A percentile compares a stretch with the other conserved stretches of the same genome.
Evolutionary conservation across 2,113 vertebrate species (phyloP).

Genomic region (Phyllostomus hastatus): DNA sequence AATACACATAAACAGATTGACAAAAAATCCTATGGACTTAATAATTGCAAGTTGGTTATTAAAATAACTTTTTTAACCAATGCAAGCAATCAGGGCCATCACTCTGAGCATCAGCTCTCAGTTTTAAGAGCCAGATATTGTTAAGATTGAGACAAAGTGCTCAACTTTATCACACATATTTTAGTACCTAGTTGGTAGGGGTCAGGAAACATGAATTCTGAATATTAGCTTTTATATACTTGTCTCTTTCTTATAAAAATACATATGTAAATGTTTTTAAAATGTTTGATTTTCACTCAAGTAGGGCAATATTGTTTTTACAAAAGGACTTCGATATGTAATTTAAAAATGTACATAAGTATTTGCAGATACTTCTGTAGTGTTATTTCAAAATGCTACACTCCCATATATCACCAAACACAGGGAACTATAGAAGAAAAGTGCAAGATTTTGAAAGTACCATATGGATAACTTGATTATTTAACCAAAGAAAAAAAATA

Average conservation of each 20-base stretch:
- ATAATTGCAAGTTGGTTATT: not conserved
- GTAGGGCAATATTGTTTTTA: not conserved
- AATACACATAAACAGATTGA: not conserved
- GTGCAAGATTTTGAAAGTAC: not conserved
- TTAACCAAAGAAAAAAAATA: not conserved
- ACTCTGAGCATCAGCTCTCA: not conserved
- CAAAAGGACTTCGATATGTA: not conserved
- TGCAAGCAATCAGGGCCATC: not conserved
- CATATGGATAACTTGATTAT: not conserved
- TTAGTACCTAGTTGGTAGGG: not conserved
- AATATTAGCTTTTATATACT: not conserved
- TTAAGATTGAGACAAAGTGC: not conserved
- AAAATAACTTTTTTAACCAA: not conserved
- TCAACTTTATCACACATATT: not conserved
- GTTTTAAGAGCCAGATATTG: not conserved
- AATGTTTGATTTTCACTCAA: not conserved
- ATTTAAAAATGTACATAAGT: not conserved
- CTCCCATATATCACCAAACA: not conserved
- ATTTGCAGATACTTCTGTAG: not conserved
- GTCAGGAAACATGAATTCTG: not conserved
- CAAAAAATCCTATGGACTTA: not conserved
- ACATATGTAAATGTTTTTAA: not conserved
- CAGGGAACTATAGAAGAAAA: not conserved
- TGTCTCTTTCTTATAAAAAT: slow-evolving; percentile 15
- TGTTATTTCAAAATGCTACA: not conserved